phyloP scores from a whole-genome alignment of 2,113 vertebrate genomes.

The Rhadina sibilatrix region DNA sequence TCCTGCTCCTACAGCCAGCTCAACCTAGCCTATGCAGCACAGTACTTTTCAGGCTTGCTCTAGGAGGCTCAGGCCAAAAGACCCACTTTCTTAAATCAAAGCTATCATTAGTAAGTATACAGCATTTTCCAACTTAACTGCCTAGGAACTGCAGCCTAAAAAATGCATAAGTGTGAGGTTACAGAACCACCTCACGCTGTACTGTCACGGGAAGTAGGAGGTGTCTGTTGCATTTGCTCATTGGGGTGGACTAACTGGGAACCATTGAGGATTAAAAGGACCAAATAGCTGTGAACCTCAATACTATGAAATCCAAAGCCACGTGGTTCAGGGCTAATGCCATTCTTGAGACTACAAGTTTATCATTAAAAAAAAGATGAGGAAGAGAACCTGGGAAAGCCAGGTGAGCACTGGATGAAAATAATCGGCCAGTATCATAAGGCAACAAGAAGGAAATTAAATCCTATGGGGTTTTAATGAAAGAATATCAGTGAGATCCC shows the following conservation, averaged over 20 bases:
- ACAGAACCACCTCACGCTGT: accelerated
- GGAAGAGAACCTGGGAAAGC: not conserved
- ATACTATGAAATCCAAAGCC: not conserved
- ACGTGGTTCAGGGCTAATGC: not conserved
- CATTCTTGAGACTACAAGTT: not conserved
- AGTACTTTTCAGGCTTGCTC: not conserved
- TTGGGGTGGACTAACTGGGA: not conserved
- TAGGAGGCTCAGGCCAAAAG: not conserved
- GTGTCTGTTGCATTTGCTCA: not conserved
- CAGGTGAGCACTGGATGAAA: not conserved
- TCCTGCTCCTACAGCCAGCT: not conserved
- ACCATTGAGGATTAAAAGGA: not conserved
- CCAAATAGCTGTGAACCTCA: not conserved
- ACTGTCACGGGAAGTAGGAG: not conserved
- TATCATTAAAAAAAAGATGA: not conserved
- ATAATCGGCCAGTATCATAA: not conserved
- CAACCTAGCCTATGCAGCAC: not conserved
- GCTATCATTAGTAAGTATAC: not conserved
- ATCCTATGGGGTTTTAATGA: not conserved
- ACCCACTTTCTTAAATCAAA: not conserved
- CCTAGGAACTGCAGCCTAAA: not conserved
- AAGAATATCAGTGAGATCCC: not conserved
- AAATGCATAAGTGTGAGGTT: not conserved
- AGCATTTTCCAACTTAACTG: not conserved
- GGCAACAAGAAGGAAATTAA: not conserved